Evolutionary conservation across 2,888 invertebrate species (phyloP).

Genomic region (Orchestes rusci): DNA sequence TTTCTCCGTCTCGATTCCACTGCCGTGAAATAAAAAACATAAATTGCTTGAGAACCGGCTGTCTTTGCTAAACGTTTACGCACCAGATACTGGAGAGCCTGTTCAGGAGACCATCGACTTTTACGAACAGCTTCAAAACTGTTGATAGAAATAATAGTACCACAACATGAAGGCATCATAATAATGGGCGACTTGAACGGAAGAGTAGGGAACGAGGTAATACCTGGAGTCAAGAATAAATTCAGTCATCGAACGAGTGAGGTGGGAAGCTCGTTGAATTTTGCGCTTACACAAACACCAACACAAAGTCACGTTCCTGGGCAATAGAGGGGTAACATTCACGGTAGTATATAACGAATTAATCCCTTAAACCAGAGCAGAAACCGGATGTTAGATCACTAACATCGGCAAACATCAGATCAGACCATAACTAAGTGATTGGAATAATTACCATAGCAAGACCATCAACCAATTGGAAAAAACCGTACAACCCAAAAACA

Average conservation of each 20-base stretch:
- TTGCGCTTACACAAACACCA: neutral
- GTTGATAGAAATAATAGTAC: neutral
- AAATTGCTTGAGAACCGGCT: too few species aligned
- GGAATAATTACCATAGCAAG: neutral
- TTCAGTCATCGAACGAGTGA: too few species aligned
- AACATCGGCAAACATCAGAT: too few species aligned
- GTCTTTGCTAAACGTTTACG: too few species aligned
- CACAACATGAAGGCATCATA: neutral
- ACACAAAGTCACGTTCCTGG: neutral
- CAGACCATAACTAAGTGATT: too few species aligned
- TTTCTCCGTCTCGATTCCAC: too few species aligned
- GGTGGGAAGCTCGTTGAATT: too few species aligned
- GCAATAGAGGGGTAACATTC: neutral
- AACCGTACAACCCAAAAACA: neutral
- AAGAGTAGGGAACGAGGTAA: neutral
- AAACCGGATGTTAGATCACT: neutral
- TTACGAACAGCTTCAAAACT: neutral
- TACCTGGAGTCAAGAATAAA: neutral
- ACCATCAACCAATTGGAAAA: neutral
- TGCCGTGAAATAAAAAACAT: too few species aligned
- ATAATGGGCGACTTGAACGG: neutral
- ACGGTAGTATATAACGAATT: neutral
- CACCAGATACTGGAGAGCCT: too few species aligned
- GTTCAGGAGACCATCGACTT: too few species aligned
- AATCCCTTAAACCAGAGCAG: neutral